Percentiles rank a stretch among this genome's conserved stretches.
These are phyloP conservation scores for Nematopogon swammerdamellus DNA, from an alignment of 2,888 invertebrate genomes.

Conservation along the genomic window DNA sequence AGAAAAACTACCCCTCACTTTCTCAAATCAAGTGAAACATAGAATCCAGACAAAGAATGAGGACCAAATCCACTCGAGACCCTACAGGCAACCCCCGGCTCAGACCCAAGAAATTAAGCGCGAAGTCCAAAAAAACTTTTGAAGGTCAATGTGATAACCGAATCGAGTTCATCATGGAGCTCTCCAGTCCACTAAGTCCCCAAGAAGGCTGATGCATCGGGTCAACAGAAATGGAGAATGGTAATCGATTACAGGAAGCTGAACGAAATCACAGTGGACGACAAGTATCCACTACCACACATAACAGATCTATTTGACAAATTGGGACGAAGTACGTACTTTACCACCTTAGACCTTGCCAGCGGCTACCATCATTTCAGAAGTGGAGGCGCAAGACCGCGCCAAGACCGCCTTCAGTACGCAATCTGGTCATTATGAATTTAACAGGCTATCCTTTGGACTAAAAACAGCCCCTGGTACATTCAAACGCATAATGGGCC, in stretches of 20 bases:
- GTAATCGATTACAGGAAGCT: background rate
- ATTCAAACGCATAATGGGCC: slow-evolving; percentile 23
- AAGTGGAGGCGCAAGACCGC: slow-evolving; percentile 16
- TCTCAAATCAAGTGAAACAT: background rate
- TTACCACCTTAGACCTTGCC: slow-evolving; percentile 13
- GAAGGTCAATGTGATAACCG: slow-evolving; percentile 10
- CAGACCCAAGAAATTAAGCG: slow-evolving; percentile 10
- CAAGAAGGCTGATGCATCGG: slow-evolving; percentile 12
- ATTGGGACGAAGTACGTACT: background rate
- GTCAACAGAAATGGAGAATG: slow-evolving; percentile 11
- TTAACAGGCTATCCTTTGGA: slow-evolving; percentile 22
- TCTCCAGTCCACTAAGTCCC: slow-evolving; percentile 16
- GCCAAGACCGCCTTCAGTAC: slow-evolving; percentile 25
- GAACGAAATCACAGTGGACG: slow-evolving; percentile 1
- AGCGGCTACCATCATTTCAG: slow-evolving; percentile 26
- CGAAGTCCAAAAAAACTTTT: slow-evolving; percentile 13
- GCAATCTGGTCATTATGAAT: slow-evolving; percentile 22
- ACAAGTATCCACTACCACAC: slow-evolving; percentile 1
- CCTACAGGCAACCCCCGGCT: slow-evolving; percentile 8
- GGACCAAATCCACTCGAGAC: slow-evolving; percentile 11
- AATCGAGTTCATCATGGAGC: slow-evolving; percentile 13
- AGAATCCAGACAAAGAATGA: slow-evolving; percentile 7
- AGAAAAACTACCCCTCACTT: background rate
- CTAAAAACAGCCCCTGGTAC: slow-evolving; percentile 26
- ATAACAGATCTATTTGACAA: background rate